Evolutionary conservation across 1,140 invertebrate genomes (phyloP).

Genomic region (Charaxes varanes): DNA sequence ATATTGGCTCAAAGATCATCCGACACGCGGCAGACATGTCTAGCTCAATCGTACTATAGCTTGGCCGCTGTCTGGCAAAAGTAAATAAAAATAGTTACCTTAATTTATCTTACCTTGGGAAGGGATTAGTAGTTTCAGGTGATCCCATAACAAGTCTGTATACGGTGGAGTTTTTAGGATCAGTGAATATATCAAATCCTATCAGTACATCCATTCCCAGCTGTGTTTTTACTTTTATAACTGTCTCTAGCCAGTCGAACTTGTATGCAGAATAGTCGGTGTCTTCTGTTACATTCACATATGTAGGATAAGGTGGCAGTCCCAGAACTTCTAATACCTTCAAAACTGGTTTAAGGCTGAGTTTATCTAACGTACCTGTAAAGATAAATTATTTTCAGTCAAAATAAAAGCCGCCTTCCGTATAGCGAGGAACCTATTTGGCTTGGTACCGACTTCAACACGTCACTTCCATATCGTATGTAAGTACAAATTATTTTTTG

Average conservation of each 20-base stretch:
- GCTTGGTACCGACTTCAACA: too few species aligned
- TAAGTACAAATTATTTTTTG: too few species aligned
- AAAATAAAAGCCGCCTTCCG: too few species aligned
- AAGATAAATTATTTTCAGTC: too few species aligned
- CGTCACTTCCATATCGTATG: too few species aligned
- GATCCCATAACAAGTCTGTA: conserved; percentile 79
- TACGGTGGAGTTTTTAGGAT: conserved; percentile 78
- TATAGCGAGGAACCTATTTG: too few species aligned
- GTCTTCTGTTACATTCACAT: conserved; percentile 70
- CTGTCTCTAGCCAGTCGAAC: conserved; percentile 78
- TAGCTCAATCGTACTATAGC: too few species aligned
- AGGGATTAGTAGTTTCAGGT: conserved; percentile 75
- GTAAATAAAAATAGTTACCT: neutral
- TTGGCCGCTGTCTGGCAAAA: too few species aligned
- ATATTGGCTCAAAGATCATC: too few species aligned
- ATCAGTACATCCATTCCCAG: conserved; percentile 80
- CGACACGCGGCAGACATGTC: too few species aligned
- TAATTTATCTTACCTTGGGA: conserved; percentile 76
- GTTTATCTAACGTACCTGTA: conserved; percentile 76
- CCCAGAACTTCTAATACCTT: conserved; percentile 74
- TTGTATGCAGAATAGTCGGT: conserved; percentile 43
- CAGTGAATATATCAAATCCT: conserved; percentile 79
- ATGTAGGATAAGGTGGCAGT: conserved; percentile 76
- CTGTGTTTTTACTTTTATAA: conserved; percentile 77
- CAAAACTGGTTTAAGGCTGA: conserved; percentile 76